Evolutionary conservation across 2,888 invertebrate species (phyloP).

Genomic region (Alviniconcha strummeri): DNA sequence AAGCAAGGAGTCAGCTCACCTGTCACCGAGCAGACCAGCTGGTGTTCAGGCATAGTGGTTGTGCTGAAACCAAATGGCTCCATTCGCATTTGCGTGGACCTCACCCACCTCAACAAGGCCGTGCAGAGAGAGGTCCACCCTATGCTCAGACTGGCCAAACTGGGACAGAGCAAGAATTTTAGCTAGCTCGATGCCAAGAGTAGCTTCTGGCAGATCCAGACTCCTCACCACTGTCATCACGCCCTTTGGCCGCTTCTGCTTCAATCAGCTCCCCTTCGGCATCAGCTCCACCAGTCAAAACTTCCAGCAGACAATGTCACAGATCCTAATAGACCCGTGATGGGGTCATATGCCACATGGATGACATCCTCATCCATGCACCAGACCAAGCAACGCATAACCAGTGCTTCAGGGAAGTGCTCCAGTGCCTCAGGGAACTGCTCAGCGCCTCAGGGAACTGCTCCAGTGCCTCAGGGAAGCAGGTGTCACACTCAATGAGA

Average conservation of each 20-base stretch:
- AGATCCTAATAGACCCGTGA: slow-evolving; percentile 32
- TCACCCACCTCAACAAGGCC: slow-evolving; percentile 40
- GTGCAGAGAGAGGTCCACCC: slow-evolving; percentile 38
- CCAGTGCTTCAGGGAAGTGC: not conserved
- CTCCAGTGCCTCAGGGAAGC: not conserved
- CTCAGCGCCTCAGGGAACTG: not conserved
- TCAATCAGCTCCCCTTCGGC: slow-evolving; percentile 9
- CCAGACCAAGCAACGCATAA: not conserved
- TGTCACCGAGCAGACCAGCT: slow-evolving; percentile 43
- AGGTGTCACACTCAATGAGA: slow-evolving; percentile 1
- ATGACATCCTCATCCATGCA: slow-evolving; percentile 40
- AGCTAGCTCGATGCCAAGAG: not conserved
- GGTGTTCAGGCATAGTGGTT: slow-evolving; percentile 43
- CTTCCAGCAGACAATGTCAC: slow-evolving; percentile 38
- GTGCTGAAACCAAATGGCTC: slow-evolving; percentile 40
- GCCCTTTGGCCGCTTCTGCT: not conserved
- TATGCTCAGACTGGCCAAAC: slow-evolving; percentile 7
- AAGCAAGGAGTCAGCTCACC: slow-evolving; percentile 35
- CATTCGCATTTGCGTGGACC: slow-evolving; percentile 42
- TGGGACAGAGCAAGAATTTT: not conserved
- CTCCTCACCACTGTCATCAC: slow-evolving; percentile 7
- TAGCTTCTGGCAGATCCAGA: not conserved
- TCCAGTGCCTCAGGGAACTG: not conserved
- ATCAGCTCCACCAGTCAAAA: slow-evolving; percentile 19
- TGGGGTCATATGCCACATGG: slow-evolving; percentile 44